Percentiles rank a stretch among this genome's conserved stretches.
These are phyloP conservation scores for Agrenia bidenticulata DNA, from an alignment of 2,888 invertebrate species.

Conservation along the genomic window DNA sequence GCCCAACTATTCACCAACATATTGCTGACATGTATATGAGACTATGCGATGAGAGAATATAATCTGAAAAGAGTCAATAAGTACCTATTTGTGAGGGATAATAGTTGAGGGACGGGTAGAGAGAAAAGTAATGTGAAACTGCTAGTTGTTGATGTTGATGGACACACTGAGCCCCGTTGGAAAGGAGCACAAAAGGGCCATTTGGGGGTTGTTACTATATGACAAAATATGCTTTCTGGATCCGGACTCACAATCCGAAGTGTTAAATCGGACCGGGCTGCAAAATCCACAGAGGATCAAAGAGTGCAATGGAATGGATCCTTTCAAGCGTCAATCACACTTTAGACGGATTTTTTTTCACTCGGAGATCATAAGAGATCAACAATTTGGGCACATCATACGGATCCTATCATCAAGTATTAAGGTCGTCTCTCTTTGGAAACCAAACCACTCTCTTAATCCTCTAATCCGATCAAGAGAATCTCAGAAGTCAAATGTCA, in stretches of 20 bases:
- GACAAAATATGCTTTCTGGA: conserved; percentile 26
- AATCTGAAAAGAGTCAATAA: neutral
- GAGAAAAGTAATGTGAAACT: conserved; percentile 1
- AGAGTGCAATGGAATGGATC: conserved; percentile 1
- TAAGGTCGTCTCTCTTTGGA: neutral
- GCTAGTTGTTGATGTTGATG: conserved; percentile 2
- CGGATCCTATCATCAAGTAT: neutral
- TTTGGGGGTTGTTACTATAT: conserved; percentile 23
- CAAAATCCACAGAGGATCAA: conserved; percentile 14
- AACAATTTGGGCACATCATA: conserved; percentile 3
- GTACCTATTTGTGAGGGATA: neutral
- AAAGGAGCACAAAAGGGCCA: conserved; percentile 20
- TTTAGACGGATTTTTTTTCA: neutral
- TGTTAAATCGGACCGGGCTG: conserved; percentile 11
- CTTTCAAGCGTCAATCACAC: conserved; percentile 14
- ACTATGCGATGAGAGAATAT: neutral
- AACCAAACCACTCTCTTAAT: conserved; percentile 17
- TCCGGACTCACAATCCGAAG: neutral
- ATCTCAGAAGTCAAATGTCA: conserved; percentile 17
- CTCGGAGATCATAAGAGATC: neutral
- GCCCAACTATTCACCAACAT: too few species aligned
- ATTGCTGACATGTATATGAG: neutral
- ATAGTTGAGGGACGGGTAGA: neutral
- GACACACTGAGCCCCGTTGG: neutral
- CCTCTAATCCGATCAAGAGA: conserved; percentile 24